Evolutionary conservation across 2,888 invertebrate genomes (phyloP).

Genomic region (Cheilosia vulpina): DNA sequence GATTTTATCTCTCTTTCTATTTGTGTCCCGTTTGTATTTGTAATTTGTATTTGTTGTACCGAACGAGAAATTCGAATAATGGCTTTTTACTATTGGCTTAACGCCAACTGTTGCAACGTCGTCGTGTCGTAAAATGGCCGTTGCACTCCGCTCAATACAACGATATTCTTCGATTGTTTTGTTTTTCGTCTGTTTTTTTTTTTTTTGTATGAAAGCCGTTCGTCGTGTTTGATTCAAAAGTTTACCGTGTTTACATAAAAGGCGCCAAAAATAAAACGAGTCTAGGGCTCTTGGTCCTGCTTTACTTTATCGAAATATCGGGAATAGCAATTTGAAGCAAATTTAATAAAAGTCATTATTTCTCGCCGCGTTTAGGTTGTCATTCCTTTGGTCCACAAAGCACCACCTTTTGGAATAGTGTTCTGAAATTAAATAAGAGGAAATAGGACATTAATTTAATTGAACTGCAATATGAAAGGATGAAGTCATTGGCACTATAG

Average conservation of each 20-base stretch:
- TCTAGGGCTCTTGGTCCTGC: neutral
- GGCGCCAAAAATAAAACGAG: conserved; percentile 54
- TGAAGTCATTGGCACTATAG: conserved; percentile 22
- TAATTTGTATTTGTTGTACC: conserved; percentile 27
- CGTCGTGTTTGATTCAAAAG: conserved; percentile 30
- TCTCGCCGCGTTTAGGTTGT: conserved; percentile 22
- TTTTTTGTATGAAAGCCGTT: conserved; percentile 19
- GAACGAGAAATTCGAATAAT: conserved; percentile 55
- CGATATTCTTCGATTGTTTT: conserved; percentile 47
- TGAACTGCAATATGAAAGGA: conserved; percentile 27
- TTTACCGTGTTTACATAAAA: conserved; percentile 56
- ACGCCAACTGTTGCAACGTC: conserved; percentile 73
- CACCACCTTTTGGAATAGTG: conserved; percentile 26
- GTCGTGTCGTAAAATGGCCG: conserved; percentile 69
- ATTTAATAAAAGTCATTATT: conserved; percentile 38
- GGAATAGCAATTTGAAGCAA: conserved; percentile 9
- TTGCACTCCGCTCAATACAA: conserved; percentile 68
- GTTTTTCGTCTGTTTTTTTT: neutral
- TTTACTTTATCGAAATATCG: conserved; percentile 4
- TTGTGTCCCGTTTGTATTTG: conserved; percentile 56
- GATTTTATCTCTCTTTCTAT: conserved; percentile 52
- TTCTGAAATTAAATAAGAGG: conserved; percentile 63
- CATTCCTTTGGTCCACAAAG: conserved; percentile 12
- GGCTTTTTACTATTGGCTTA: conserved; percentile 70
- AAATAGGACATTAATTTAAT: conserved; percentile 51